phyloP scores from a whole-genome alignment of 2,888 invertebrate genomes.

The Campoletis raptor region DNA sequence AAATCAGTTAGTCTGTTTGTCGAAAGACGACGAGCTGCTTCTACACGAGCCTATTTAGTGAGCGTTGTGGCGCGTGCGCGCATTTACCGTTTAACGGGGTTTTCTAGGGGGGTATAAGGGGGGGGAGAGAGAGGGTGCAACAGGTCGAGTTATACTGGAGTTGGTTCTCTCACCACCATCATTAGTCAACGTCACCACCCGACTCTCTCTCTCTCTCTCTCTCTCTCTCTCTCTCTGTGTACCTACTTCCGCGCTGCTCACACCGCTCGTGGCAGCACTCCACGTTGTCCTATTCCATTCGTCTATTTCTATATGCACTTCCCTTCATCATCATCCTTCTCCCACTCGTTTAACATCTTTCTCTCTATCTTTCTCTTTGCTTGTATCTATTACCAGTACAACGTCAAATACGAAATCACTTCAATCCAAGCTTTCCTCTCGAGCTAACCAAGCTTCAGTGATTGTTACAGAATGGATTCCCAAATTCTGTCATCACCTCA shows the following conservation, averaged over 20 bases:
- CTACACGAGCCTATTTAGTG: slow-evolving; percentile 83
- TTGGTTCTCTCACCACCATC: slow-evolving; percentile 85
- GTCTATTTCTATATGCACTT: slow-evolving; percentile 63
- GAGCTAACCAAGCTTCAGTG: slow-evolving; percentile 75
- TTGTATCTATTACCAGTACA: slow-evolving; percentile 80
- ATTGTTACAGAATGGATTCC: slow-evolving; percentile 67
- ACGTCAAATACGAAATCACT: slow-evolving; percentile 80
- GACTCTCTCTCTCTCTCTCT: slow-evolving; percentile 50
- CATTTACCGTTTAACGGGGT: slow-evolving; percentile 82
- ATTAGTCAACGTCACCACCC: slow-evolving; percentile 84
- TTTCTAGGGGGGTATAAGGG: slow-evolving; percentile 77
- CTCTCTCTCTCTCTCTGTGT: slow-evolving; percentile 44
- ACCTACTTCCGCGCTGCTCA: slow-evolving; percentile 46
- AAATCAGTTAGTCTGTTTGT: slow-evolving; percentile 74
- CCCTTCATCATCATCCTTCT: slow-evolving; percentile 65
- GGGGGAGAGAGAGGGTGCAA: slow-evolving; percentile 79
- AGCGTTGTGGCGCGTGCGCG: slow-evolving; percentile 63
- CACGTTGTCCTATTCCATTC: slow-evolving; percentile 66
- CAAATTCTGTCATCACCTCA: neutral
- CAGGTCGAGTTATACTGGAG: slow-evolving; percentile 84
- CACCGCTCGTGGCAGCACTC: slow-evolving; percentile 63
- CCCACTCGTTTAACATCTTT: slow-evolving; percentile 69
- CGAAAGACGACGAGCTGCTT: slow-evolving; percentile 77
- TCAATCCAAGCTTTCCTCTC: slow-evolving; percentile 72
- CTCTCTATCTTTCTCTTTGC: slow-evolving; percentile 63